These are phyloP conservation scores for Pongo pygmaeus DNA, from an alignment of 2,113 vertebrate genomes.

Conservation along the genomic window DNA sequence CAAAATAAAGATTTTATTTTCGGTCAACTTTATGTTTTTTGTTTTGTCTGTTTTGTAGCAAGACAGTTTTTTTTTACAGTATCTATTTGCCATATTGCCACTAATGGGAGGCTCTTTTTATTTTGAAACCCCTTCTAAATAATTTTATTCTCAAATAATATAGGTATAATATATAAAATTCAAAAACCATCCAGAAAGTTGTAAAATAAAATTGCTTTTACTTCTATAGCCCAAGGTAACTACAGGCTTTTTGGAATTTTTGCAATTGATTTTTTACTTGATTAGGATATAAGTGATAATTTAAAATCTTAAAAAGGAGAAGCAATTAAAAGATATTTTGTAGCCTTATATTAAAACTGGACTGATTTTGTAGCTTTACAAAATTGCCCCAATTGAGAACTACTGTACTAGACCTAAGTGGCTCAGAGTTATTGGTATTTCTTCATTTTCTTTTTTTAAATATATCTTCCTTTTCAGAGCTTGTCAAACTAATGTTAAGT, in stretches of 20 bases:
- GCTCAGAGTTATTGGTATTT: neutral
- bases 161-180: neutral
- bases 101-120: neutral
- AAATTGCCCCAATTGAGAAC: neutral
- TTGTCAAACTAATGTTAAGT: conserved; percentile 4
- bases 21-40: neutral
- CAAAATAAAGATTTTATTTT: conserved; percentile 30
- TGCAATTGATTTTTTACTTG: neutral
- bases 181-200: neutral
- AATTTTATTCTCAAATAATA: neutral
- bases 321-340: neutral
- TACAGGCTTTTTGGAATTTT: conserved; percentile 11
- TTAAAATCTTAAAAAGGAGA: conserved; percentile 47
- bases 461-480: neutral
- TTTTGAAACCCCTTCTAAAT: neutral
- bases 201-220: neutral
- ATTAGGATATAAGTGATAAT: neutral
- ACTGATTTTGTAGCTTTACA: neutral
- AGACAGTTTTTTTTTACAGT: neutral
- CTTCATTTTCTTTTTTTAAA: neutral
- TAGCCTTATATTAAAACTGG: neutral
- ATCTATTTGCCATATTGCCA: neutral
- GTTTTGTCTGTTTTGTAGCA: neutral
- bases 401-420: neutral
- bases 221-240: neutral